phyloP scores from a whole-genome alignment of 2,797 vertebrate species.

The Pangasius mekongensis region DNA sequence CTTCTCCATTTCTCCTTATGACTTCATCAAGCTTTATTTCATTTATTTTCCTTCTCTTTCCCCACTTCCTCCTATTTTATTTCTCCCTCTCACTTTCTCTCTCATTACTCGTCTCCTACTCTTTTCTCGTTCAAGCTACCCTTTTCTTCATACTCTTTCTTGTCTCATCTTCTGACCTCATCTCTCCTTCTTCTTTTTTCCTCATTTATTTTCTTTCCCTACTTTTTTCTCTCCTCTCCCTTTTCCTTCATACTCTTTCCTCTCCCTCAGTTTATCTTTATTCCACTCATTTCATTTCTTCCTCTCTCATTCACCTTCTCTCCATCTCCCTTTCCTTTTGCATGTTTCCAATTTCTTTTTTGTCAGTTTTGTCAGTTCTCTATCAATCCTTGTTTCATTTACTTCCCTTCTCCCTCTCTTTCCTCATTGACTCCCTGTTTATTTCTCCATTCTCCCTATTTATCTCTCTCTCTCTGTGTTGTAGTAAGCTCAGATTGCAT shows the following conservation, averaged over 20 bases:
- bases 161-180: neutral
- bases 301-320: neutral
- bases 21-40: neutral
- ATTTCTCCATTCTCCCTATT: neutral
- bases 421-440: neutral
- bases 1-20: neutral
- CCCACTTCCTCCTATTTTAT: neutral
- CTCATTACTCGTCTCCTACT: neutral
- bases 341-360: neutral
- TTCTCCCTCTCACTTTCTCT: neutral
- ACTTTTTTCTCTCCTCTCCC: neutral
- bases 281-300: neutral
- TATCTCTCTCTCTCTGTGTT: neutral
- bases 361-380: neutral
- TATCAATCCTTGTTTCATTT: neutral
- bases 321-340: neutral
- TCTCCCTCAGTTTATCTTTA: neutral
- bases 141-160: neutral
- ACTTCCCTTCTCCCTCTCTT: neutral
- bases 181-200: neutral
- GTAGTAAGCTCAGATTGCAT: slow-evolving; percentile 45
- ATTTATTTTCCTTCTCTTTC: neutral
- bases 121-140: neutral
- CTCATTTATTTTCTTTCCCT: no score
- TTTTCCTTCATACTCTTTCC: neutral